Conservation (phyloP, 2,888 invertebrate species). For the Sericinus montela region DNA sequence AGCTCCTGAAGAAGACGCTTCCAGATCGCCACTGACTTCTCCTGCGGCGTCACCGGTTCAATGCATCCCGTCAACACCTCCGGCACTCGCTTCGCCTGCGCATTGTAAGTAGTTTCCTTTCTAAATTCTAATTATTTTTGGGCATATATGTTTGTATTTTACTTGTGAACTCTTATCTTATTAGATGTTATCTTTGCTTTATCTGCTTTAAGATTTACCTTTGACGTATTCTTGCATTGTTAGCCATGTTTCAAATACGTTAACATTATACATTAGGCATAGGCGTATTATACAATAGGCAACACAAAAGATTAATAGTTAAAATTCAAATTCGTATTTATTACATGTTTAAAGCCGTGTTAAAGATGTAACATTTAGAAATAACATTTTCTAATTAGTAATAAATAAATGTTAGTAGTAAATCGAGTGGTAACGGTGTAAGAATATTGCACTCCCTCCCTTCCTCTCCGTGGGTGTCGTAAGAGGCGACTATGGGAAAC, state of each 20-base stretch:
- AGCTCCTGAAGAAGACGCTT: slow-evolving; percentile 41
- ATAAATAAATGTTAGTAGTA: too few species aligned
- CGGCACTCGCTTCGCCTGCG: slow-evolving; percentile 41
- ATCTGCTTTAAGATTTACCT: slow-evolving; percentile 37
- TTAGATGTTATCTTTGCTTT: slow-evolving; percentile 41
- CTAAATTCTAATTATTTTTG: not conserved
- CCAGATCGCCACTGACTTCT: slow-evolving; percentile 55
- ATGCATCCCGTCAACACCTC: slow-evolving; percentile 46
- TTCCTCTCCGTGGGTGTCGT: too few species aligned
- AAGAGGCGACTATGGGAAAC: too few species aligned
- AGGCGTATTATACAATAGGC: too few species aligned
- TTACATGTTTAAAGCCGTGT: too few species aligned
- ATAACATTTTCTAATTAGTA: too few species aligned
- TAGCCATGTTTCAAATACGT: slow-evolving; percentile 2
- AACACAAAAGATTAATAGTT: too few species aligned
- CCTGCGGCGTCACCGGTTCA: slow-evolving; percentile 63
- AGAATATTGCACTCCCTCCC: too few species aligned
- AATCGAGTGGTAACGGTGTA: too few species aligned
- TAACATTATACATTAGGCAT: too few species aligned
- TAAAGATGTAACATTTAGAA: too few species aligned
- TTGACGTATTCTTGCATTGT: slow-evolving; percentile 30
- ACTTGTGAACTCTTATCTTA: slow-evolving; percentile 36
- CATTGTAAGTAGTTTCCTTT: slow-evolving; percentile 48
- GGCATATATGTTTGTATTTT: not conserved
- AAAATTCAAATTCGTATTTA: too few species aligned